A percentile compares a stretch with the other conserved stretches of the same genome.
Evolutionary conservation across 2,797 vertebrate genomes (phyloP).

Genomic region (Chaunax sp.): DNA sequence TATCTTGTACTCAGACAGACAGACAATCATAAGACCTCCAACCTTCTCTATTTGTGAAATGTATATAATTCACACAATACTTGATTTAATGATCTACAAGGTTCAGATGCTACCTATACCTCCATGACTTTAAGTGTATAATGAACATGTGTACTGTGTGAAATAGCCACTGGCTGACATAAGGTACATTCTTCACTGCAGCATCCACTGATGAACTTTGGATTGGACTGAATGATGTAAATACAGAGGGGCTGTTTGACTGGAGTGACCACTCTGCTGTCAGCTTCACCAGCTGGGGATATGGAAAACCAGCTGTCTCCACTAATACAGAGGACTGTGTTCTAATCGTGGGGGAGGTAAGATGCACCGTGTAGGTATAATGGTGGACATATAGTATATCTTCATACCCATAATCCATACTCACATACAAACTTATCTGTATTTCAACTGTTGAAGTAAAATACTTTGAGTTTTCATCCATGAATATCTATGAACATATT

Average conservation of each 20-base stretch:
- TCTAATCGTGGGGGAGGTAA: constrained; percentile 90
- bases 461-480: no score
- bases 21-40: no score
- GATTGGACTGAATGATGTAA: constrained; percentile 93
- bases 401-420: no score
- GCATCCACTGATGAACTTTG: constrained; percentile 88
- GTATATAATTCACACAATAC: no score
- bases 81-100: no score
- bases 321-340: constrained; percentile 88
- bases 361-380: not conserved
- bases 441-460: no score
- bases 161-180: not conserved
- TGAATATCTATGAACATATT: no score
- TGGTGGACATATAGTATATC: not conserved
- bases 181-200: constrained; percentile 44
- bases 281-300: constrained; percentile 88
- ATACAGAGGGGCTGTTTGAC: constrained; percentile 90
- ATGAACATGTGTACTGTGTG: not conserved
- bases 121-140: not conserved
- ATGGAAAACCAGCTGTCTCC: constrained; percentile 84
- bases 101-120: no score
- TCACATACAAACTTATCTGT: no score
- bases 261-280: constrained; percentile 91
- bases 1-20: no score
- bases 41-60: no score